Conservation (phyloP, 2,113 vertebrate genomes). For the Plestiodon gilberti region DNA sequence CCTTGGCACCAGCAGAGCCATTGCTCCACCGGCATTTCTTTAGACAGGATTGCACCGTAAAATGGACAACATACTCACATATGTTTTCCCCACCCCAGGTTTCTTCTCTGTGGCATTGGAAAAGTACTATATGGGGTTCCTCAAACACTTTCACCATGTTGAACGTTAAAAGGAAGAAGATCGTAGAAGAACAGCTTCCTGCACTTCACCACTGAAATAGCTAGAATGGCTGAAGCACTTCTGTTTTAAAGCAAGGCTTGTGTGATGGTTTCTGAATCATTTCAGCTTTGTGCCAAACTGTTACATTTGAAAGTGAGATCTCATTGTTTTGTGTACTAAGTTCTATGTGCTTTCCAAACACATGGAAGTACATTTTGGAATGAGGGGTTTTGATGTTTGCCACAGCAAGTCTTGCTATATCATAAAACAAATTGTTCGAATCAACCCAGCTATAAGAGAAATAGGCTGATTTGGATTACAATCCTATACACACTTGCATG, state of each 20-base stretch:
- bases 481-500: neutral
- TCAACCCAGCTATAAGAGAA: too few species aligned
- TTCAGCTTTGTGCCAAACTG: slow-evolving; percentile 2
- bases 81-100: neutral
- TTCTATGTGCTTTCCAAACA: neutral
- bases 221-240: neutral
- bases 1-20: too few species aligned
- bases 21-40: too few species aligned
- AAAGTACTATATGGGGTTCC: neutral
- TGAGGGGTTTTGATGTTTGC: neutral
- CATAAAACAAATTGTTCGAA: neutral
- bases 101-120: slow-evolving; percentile 15
- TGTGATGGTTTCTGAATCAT: neutral
- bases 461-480: neutral
- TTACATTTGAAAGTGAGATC: neutral
- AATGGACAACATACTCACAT: neutral
- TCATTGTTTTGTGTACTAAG: neutral
- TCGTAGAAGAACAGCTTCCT: slow-evolving; percentile 2
- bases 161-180: neutral
- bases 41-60: too few species aligned
- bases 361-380: neutral
- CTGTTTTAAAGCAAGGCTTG: slow-evolving; percentile 15
- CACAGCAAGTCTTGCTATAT: neutral
- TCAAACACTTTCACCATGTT: slow-evolving; percentile 18
- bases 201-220: neutral